These are phyloP conservation scores for Seriola dumerili DNA, from an alignment of 2,113 vertebrate species.

Conservation along the genomic window DNA sequence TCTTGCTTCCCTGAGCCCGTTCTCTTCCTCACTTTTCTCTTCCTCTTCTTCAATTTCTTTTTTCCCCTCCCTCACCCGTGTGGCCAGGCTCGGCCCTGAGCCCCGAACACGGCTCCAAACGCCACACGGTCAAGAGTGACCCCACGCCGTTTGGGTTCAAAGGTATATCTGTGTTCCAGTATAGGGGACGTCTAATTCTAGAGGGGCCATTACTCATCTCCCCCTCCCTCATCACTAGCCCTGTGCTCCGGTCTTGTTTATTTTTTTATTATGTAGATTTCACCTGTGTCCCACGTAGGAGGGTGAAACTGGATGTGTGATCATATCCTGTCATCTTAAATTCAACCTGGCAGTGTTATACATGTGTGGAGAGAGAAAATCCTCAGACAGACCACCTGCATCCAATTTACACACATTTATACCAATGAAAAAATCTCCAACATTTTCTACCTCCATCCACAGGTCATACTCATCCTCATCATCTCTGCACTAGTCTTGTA, in stretches of 20 bases:
- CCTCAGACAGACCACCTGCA: background rate
- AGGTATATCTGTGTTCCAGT: conserved; percentile 83
- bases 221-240: conserved; percentile 8
- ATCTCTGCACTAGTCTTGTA: background rate
- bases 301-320: background rate
- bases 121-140: conserved; percentile 95
- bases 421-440: conserved; percentile 8
- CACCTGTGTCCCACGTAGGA: background rate
- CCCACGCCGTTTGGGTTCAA: conserved; percentile 95
- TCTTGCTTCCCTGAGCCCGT: conserved; percentile 7
- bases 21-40: conserved; percentile 16
- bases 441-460: conserved; percentile 32
- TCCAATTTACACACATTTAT: background rate
- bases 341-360: background rate
- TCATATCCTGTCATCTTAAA: background rate
- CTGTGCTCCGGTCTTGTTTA: background rate
- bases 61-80: conserved; percentile 67
- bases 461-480: conserved; percentile 25
- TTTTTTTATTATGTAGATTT: conserved; percentile 19
- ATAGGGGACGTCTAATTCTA: background rate
- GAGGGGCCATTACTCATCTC: conserved; percentile 23
- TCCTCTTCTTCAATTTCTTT: conserved; percentile 34
- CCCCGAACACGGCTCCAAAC: conserved; percentile 95
- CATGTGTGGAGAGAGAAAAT: background rate
- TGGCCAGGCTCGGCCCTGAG: conserved; percentile 92